These are phyloP conservation scores for Orussus abietinus DNA, from an alignment of 1,140 invertebrate genomes.

Conservation along the genomic window DNA sequence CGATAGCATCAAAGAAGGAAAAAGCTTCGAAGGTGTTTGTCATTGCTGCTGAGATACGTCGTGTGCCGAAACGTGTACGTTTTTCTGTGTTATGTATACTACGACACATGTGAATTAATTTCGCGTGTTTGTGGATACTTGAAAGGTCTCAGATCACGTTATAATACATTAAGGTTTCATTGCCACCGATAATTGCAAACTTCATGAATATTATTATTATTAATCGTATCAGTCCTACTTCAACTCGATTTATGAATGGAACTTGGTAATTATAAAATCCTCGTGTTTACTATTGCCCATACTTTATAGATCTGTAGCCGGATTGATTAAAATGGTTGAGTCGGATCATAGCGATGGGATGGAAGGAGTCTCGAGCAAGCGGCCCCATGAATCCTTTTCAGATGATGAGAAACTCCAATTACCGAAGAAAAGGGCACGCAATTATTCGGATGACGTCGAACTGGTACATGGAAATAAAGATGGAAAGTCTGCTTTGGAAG, in stretches of 20 bases:
- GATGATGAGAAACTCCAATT: slow-evolving; percentile 19
- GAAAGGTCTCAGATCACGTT: slow-evolving; percentile 22
- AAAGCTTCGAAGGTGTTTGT: background rate
- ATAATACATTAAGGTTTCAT: slow-evolving; percentile 7
- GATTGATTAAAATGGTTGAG: slow-evolving; percentile 31
- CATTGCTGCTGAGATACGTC: background rate
- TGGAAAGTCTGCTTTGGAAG: background rate
- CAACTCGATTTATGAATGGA: slow-evolving; percentile 1
- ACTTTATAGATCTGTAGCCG: background rate
- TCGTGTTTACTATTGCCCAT: background rate
- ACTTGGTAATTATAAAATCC: background rate
- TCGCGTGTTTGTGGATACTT: background rate
- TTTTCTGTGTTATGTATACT: background rate
- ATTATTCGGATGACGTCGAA: background rate
- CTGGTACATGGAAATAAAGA: too few species aligned
- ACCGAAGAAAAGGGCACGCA: slow-evolving; percentile 22
- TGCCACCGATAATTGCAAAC: slow-evolving; percentile 12
- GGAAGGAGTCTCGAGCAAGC: slow-evolving; percentile 20
- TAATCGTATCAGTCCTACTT: background rate
- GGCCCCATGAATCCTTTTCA: slow-evolving; percentile 14
- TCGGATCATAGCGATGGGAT: slow-evolving; percentile 32
- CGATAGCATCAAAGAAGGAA: background rate
- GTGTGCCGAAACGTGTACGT: background rate
- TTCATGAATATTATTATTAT: slow-evolving; percentile 8
- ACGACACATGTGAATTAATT: background rate